Evolutionary conservation across 2,797 vertebrate species (phyloP), one percentile per base, ranked within the genome.

Genomic region (Merluccius polli): DNA sequence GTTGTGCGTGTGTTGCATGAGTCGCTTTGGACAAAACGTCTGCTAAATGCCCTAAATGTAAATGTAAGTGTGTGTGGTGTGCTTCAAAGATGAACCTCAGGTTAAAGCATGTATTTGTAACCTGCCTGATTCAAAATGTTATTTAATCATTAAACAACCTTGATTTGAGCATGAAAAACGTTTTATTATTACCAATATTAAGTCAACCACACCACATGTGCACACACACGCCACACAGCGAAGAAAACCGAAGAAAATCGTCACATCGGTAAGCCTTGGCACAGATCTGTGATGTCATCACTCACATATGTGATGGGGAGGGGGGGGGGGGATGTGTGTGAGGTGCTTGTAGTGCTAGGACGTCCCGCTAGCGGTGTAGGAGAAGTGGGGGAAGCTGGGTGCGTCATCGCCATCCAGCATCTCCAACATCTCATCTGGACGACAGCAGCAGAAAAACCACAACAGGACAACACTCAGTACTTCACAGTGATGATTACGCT

Each of bases 381-480:
- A 65, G 59, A 65, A 65, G 59, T 65, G 59, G 24, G 59, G 59
- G 59, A 65, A 65, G 59, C 59, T 24, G 59, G 59, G n/a, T 9
- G 2, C 59, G 24, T 65, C 3, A 0, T 65, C 59, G n/a, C 59
- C 24, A 2, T 65, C 59, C 59, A 27, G 12, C 59, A 12, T 27
- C 59, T 65, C 59, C 59, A 65, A 8, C n/a, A 65, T 24, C 7
- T 12, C 6, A 11, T 65, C 59, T 65, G 59, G 24, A 27, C 2
- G 59, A 27, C n/a, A 12, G 59, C 24, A 16, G 59, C 59, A 65
- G 10, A 27, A 27, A 65, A 27, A n/a, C 59, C 8, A 3, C 24
- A 63, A 65, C 24, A 65, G 24, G 59, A 29, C 52, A 24, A 10
- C 59, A 65, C 59, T 65, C n/a, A n/a, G n/a, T n/a, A n/a, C n/a